Evolutionary conservation across 2,797 vertebrate species (phyloP).

Genomic region (Takifugu rubripes): DNA sequence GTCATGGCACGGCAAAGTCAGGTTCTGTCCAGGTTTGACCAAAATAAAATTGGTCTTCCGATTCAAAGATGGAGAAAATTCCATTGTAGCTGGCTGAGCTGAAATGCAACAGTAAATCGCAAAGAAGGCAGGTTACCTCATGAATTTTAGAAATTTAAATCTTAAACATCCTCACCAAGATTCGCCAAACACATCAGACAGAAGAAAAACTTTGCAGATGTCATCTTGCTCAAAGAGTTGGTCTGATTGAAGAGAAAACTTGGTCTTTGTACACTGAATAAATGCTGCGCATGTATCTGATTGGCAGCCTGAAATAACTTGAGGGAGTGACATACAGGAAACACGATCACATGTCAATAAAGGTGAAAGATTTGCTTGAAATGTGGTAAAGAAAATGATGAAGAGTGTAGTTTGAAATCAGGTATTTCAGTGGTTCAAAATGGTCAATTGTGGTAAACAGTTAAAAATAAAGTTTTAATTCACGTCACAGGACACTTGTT

Average conservation of each 20-base stretch:
- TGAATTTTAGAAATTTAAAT: neutral
- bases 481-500: no score
- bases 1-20: slow-evolving; percentile 31
- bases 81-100: neutral
- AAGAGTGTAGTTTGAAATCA: neutral
- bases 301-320: slow-evolving; percentile 7
- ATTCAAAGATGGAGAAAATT: neutral
- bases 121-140: neutral
- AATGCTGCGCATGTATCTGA: slow-evolving; percentile 13
- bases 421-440: no score
- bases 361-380: no score
- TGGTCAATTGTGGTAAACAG: no score
- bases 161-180: slow-evolving; percentile 22
- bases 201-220: neutral
- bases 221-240: slow-evolving; percentile 18
- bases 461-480: no score
- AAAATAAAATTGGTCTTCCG: slow-evolving; percentile 4
- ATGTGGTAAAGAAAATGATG: no score
- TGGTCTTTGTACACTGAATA: slow-evolving; percentile 1
- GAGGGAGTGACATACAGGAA: neutral
- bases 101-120: neutral
- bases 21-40: slow-evolving; percentile 10
- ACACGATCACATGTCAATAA: slow-evolving; percentile 2
- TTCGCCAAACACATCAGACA: slow-evolving; percentile 18
- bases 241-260: slow-evolving; percentile 12